Evolutionary conservation across 2,113 vertebrate species (phyloP).

Genomic region (Chrysochloris asiatica): DNA sequence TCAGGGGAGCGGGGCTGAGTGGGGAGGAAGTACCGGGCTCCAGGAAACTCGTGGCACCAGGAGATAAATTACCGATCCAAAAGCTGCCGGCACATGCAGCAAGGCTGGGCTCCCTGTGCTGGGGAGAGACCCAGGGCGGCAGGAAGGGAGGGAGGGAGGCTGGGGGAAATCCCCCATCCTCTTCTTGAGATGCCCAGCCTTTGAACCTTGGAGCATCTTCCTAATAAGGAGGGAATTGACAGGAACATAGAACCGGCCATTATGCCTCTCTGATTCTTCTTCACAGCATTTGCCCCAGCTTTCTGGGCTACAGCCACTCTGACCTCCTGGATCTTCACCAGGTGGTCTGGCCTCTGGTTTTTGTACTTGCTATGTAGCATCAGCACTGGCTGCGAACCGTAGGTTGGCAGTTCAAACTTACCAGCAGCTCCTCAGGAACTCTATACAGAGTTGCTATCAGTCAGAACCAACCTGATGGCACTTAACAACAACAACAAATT

Average conservation of each 20-base stretch:
- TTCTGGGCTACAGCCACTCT: background rate
- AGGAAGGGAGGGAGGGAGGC: background rate
- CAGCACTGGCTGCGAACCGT: no score
- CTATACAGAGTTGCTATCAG: no score
- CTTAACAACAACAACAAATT: no score
- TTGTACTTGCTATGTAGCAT: no score
- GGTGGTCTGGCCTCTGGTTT: background rate
- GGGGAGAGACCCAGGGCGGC: background rate
- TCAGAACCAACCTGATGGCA: no score
- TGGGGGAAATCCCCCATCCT: background rate
- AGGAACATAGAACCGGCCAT: background rate
- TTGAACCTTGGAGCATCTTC: background rate
- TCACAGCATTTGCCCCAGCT: background rate
- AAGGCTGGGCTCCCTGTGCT: conserved; percentile 35
- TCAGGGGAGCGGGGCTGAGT: conserved; percentile 79
- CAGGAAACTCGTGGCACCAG: conserved; percentile 72
- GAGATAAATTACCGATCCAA: conserved; percentile 81
- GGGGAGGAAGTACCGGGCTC: conserved; percentile 76
- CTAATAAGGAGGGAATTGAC: background rate
- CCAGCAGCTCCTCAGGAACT: no score
- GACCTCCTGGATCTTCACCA: background rate
- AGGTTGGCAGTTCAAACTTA: no score
- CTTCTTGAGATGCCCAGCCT: background rate
- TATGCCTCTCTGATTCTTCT: no score
- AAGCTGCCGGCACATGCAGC: conserved; percentile 45